Evolutionary conservation across 2,113 vertebrate species (phyloP).

Genomic region (Gnathonemus longibarbis): DNA sequence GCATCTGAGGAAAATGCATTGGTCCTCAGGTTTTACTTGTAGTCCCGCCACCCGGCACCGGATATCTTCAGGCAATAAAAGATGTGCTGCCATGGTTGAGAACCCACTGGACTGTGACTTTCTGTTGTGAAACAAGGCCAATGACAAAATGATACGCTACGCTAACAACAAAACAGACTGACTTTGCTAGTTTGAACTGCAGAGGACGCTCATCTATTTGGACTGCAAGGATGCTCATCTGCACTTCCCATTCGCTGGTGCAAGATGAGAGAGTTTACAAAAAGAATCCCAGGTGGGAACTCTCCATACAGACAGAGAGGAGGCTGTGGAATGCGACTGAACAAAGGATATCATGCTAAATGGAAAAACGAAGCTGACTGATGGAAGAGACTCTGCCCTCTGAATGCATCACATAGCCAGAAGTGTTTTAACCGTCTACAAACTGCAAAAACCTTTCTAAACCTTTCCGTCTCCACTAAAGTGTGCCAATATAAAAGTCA

Average conservation of each 20-base stretch:
- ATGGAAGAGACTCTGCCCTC: background rate
- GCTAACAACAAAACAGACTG: background rate
- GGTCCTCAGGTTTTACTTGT: background rate
- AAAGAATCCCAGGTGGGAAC: slow-evolving; percentile 10
- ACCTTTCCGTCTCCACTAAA: background rate
- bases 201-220: background rate
- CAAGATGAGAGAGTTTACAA: background rate
- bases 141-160: background rate
- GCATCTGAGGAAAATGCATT: background rate
- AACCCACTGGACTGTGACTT: background rate
- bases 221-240: background rate
- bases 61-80: background rate
- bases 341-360: background rate
- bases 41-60: background rate
- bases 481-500: background rate
- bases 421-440: background rate
- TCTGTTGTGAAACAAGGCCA: background rate
- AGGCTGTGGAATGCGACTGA: background rate
- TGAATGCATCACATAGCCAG: background rate
- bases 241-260: background rate
- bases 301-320: background rate
- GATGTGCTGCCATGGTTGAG: background rate
- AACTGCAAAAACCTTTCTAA: background rate
- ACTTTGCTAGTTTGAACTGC: background rate
- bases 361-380: background rate